Evolutionary conservation across 2,797 vertebrate genomes (phyloP).

Genomic region (Vultur gryphus): DNA sequence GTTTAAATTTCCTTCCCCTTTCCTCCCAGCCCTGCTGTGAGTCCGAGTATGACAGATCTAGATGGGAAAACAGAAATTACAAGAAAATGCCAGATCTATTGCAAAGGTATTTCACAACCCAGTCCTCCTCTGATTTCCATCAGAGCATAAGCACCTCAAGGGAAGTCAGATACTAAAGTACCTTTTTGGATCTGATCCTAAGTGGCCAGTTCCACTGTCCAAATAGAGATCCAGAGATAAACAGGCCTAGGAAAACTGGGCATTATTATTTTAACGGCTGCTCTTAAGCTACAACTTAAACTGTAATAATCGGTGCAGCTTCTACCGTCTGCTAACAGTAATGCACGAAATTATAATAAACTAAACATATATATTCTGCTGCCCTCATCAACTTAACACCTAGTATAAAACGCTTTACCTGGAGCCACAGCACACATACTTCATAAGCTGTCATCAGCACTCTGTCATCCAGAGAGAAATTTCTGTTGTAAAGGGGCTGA

Average conservation of each 20-base stretch:
- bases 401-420: background rate
- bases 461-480: background rate
- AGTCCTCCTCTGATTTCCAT: background rate
- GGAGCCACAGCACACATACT: background rate
- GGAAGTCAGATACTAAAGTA: constrained; percentile 41
- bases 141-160: background rate
- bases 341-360: background rate
- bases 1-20: background rate
- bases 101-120: background rate
- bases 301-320: background rate
- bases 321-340: background rate
- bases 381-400: constrained; percentile 8
- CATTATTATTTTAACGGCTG: constrained; percentile 30
- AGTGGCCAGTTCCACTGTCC: constrained; percentile 21
- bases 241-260: background rate
- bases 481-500: background rate
- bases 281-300: constrained; percentile 12
- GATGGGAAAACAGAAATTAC: background rate
- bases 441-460: background rate
- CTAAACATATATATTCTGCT: background rate
- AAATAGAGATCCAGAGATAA: constrained; percentile 30
- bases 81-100: background rate
- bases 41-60: fast-evolving
- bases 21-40: background rate
- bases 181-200: constrained; percentile 53